Percentiles rank a stretch among this genome's conserved stretches.
Conservation (phyloP, 2,888 invertebrate genomes). For the Zaprionus lineosus region DNA sequence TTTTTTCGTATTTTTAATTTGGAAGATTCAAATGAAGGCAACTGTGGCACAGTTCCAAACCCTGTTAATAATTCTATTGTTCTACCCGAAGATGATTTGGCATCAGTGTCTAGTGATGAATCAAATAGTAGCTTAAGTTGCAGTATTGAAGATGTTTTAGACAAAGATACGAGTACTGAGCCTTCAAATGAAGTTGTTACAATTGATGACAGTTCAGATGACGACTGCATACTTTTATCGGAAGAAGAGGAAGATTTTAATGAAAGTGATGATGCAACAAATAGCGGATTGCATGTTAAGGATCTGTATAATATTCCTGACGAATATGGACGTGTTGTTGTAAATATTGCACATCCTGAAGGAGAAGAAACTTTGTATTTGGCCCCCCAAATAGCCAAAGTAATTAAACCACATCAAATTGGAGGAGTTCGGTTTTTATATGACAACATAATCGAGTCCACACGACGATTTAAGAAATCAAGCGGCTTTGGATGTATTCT, state of each 20-base stretch:
- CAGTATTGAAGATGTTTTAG: constrained; percentile 56
- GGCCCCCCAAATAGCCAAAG: constrained; percentile 93
- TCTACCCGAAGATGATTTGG: constrained; percentile 54
- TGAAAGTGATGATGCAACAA: constrained; percentile 90
- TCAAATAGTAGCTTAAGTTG: constrained; percentile 67
- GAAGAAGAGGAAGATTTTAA: constrained; percentile 91
- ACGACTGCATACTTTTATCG: constrained; percentile 93
- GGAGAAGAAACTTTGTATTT: constrained; percentile 95
- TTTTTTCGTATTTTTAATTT: constrained; percentile 84
- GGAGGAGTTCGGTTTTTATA: constrained; percentile 97
- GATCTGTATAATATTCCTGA: constrained; percentile 95
- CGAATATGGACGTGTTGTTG: constrained; percentile 94
- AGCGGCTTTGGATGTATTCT: constrained; percentile 98
- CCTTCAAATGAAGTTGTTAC: constrained; percentile 85
- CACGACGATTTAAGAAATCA: constrained; percentile 92
- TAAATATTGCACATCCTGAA: constrained; percentile 96
- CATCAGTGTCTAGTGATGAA: constrained; percentile 60
- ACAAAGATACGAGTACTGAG: constrained; percentile 53
- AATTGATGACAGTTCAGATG: constrained; percentile 89
- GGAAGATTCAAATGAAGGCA: constrained; percentile 62
- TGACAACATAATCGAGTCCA: constrained; percentile 98
- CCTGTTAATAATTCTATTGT: constrained; percentile 45
- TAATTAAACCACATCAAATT: constrained; percentile 98
- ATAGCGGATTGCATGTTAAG: constrained; percentile 96
- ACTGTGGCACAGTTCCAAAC: constrained; percentile 35